Base-by-base conservation (phyloP, 2,797 vertebrate genomes). In the Coluber constrictor region DNA sequence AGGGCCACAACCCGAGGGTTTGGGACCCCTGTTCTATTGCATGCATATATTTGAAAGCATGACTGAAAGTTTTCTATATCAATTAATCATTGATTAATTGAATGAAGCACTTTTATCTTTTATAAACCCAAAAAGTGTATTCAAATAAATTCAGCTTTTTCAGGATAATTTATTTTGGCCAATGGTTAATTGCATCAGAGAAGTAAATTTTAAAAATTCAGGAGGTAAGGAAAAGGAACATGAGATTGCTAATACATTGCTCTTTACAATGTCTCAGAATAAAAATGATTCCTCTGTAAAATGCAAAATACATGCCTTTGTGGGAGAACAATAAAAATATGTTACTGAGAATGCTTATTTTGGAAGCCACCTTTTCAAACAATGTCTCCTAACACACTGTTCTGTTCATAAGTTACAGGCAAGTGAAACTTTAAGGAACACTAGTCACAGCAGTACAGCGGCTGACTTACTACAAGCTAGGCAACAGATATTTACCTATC, bases 401-500 rank as follows among this genome's bases (percentile, higher is more conserved):
- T 96, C 83, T 94, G 18, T 92, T 86, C 96, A 93, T 59, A 96
- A 99, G 99, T 97, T 99, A 87, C 99, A 99, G 98, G 99, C 98
- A 1, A 98, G 99, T 4, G 99, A 99, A 97, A 98, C 98, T 0
- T 96, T 99, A 94, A 98, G 99, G 95, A 99, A 98, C 96, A 99
- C 97, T 93, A 99, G 98, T 96, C 99, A 99, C 94, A 99, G 98
- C 94, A 99, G 97, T 96, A 98, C 98, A 60, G 98, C 99, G 47
- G 98, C 98, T 9, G 99, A 99, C 96, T 98, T 99, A 61, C 96
- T 99, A 60, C 99, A 99, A 96, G 98, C 99, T 51, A 98, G 98
- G 93, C 98, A 99, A 93, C 99, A 99, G 96, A 98, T 99, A 56
- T 93, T 98, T 92, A 97, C 97, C 11, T 98, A 98, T 96, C 99